Evolutionary conservation across 2,888 invertebrate species (phyloP).

Genomic region (Hofmannophila pseudospretella): DNA sequence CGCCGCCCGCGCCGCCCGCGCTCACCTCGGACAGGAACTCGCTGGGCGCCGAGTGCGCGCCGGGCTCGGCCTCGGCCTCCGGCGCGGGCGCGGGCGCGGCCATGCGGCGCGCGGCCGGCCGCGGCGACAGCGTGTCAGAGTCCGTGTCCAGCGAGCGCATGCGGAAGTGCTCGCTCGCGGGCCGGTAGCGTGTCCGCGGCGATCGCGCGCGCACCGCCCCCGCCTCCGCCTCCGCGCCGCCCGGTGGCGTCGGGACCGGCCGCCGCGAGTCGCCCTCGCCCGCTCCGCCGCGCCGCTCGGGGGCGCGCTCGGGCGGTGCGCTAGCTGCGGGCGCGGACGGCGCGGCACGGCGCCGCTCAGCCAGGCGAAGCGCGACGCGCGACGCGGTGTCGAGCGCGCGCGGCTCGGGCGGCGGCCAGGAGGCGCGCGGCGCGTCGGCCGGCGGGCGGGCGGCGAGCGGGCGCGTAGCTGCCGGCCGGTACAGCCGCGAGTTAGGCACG

Average conservation of each 20-base stretch:
- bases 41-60: slow-evolving; percentile 85
- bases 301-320: slow-evolving; percentile 8
- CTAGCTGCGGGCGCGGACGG: slow-evolving; percentile 8
- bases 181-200: slow-evolving; percentile 11
- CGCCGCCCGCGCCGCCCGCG: background rate
- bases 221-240: background rate
- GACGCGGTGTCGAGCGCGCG: slow-evolving; percentile 25
- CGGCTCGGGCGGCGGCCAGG: slow-evolving; percentile 32
- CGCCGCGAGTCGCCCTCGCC: slow-evolving; percentile 2
- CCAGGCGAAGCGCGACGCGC: slow-evolving; percentile 25
- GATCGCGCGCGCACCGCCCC: slow-evolving; percentile 4
- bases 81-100: background rate
- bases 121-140: too few species aligned
- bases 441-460: slow-evolving; percentile 24
- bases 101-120: slow-evolving; percentile 16
- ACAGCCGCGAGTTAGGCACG: slow-evolving; percentile 55
- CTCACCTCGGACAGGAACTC: slow-evolving; percentile 86
- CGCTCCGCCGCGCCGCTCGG: slow-evolving; percentile 8
- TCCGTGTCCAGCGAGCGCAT: slow-evolving; percentile 20
- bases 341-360: slow-evolving; percentile 11
- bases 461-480: slow-evolving; percentile 44
- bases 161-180: slow-evolving; percentile 12
- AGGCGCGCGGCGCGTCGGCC: slow-evolving; percentile 24
- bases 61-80: slow-evolving; percentile 71
- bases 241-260: slow-evolving; percentile 3